A percentile compares a stretch with the other conserved stretches of the same genome.
phyloP scores from a whole-genome alignment of 2,113 vertebrate species.

The Merops nubicus region DNA sequence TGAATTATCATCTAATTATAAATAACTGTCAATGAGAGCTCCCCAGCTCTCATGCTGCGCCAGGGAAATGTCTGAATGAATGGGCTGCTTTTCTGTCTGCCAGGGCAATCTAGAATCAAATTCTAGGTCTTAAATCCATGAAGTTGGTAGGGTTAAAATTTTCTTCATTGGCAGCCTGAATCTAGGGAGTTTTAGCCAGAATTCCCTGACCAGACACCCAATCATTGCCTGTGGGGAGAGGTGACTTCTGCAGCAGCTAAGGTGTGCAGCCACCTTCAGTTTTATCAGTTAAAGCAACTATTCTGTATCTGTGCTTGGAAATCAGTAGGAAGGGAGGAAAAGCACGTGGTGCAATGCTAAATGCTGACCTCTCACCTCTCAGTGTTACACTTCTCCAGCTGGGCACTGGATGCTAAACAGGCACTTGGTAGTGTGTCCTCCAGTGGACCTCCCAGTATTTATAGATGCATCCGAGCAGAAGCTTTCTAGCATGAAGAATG shows the following conservation, averaged over 20 bases:
- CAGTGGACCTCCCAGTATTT: background rate
- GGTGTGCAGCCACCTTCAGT: background rate
- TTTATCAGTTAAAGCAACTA: background rate
- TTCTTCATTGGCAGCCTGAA: accelerated
- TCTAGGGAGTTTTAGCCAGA: background rate
- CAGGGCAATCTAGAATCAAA: background rate
- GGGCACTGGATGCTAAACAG: background rate
- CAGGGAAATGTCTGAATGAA: conserved; percentile 46
- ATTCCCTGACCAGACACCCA: background rate
- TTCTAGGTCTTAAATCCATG: background rate
- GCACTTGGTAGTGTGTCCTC: background rate
- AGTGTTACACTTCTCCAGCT: background rate
- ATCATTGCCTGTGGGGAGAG: accelerated
- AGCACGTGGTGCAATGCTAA: background rate
- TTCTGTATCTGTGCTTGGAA: background rate
- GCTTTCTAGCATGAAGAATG: background rate
- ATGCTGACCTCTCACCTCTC: background rate
- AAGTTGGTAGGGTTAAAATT: background rate
- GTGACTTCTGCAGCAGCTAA: background rate
- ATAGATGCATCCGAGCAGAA: background rate
- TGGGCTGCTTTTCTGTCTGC: conserved; percentile 12
- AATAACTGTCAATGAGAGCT: conserved; percentile 44
- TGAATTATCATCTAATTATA: conserved; percentile 63
- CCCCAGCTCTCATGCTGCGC: conserved; percentile 20
- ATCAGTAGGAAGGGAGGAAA: background rate